Conservation (phyloP, 1,140 invertebrate genomes). For the Calliopsis andreniformis region DNA sequence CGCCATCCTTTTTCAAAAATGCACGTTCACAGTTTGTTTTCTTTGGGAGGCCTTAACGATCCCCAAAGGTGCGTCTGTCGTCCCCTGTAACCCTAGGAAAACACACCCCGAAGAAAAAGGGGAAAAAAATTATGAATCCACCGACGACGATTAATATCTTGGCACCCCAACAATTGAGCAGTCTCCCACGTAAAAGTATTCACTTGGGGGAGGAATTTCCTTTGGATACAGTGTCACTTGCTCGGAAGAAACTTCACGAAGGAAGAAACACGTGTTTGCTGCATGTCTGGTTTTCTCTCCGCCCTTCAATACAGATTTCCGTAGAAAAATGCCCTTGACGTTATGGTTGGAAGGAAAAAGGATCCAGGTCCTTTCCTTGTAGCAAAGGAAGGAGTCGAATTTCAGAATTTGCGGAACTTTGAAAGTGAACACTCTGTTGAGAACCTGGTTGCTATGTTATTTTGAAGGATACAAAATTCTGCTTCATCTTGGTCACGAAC, state of each 20-base stretch:
- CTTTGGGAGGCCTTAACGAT: slow-evolving; percentile 2
- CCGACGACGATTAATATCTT: slow-evolving; percentile 17
- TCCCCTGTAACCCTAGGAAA: slow-evolving; percentile 1
- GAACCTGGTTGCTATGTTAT: slow-evolving; percentile 39
- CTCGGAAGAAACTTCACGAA: not conserved
- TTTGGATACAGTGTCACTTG: slow-evolving; percentile 12
- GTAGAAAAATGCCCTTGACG: not conserved
- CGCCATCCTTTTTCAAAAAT: not conserved
- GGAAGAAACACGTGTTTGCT: not conserved
- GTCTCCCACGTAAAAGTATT: not conserved
- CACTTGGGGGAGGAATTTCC: not conserved
- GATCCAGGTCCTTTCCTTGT: too few species aligned
- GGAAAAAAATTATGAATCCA: slow-evolving; percentile 16
- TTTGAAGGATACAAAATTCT: not conserved
- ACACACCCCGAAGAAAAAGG: not conserved
- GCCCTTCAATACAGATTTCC: too few species aligned
- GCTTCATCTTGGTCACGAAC: not conserved
- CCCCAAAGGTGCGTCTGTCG: not conserved
- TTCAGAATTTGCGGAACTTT: not conserved
- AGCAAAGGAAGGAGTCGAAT: not conserved
- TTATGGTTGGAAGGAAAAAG: not conserved
- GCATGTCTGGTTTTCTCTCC: not conserved
- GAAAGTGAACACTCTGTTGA: not conserved
- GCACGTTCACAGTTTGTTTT: not conserved
- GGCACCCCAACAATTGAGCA: not conserved